Evolutionary conservation across 2,888 invertebrate genomes (phyloP), one percentile per base, ranked within the genome.

Genomic region (Autographa gamma): DNA sequence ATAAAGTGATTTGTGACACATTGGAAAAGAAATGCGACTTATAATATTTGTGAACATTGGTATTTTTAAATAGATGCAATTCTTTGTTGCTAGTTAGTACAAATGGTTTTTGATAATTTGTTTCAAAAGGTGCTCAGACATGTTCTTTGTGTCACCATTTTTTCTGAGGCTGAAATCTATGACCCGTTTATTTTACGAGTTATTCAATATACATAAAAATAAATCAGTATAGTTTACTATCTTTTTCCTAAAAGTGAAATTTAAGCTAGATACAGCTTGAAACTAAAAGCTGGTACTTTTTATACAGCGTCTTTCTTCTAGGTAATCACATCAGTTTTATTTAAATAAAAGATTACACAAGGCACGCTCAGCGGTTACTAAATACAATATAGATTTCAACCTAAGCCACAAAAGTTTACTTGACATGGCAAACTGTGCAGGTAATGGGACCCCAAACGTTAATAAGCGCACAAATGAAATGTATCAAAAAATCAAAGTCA

Each of bases 401-500:
- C 71, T 25, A 66, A 76, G 62, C 80, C 61, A 67, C 19, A 62
- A 66, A 54, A 13, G 58, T 60, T 63, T 74, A 66, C n/a, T 63
- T 18, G 5, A 25, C 52, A 48, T 66, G 25, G 54, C 52, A 64
- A 66, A 65, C 31, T 34, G 63, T 16, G 71, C 48, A 67, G 13
- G 19, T 54, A 62, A 71, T 75, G 65, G 67, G 69, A 73, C 16
- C 64, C 60, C 62, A 65, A 64, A 76, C 73, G 76, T 65, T 78
- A 74, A 66, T 56, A 76, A 82, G 80, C 75, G 73, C 74, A 62
- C 60, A 69, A 73, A 72, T 74, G 25, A 79, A 69, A 78, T 71
- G 54, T 71, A 81, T 76, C 71, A 71, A 76, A 72, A 77, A 82
- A 85, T 72, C 75, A 81, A 80, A 74, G 76, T 76, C 78, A 79